Percentiles rank a stretch among this genome's conserved stretches.
Conservation (phyloP, 1,140 invertebrate genomes). For the Drosophila ananassae region DNA sequence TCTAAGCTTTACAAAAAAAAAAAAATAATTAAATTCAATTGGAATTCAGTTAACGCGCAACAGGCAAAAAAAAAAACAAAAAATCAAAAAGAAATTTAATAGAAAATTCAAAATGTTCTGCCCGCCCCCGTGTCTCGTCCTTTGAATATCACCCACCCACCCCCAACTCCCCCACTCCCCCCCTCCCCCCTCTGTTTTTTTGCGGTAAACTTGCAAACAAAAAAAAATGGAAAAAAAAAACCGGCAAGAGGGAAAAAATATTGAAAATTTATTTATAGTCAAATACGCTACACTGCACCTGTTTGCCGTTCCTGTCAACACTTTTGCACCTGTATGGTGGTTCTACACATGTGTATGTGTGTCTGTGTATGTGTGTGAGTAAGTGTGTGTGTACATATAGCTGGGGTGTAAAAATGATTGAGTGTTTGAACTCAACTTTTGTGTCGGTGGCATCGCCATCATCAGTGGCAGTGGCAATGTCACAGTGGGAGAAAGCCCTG, state of each 20-base stretch:
- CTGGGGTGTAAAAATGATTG: constrained; percentile 76
- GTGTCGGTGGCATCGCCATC: constrained; percentile 30
- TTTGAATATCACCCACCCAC: too few relatives aligned
- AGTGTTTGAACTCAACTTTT: constrained; percentile 76
- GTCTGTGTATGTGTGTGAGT: constrained; percentile 26
- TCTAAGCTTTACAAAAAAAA: constrained; percentile 23
- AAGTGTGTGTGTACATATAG: too few relatives aligned
- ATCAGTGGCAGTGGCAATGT: constrained; percentile 19
- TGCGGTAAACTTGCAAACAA: constrained; percentile 2
- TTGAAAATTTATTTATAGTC: constrained; percentile 78
- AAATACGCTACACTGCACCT: constrained; percentile 75
- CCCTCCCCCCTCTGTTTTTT: neutral
- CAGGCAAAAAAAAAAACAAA: constrained; percentile 1
- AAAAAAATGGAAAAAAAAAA: constrained; percentile 1
- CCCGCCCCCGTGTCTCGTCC: neutral
- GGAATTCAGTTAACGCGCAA: constrained; percentile 31
- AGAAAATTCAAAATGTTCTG: constrained; percentile 27
- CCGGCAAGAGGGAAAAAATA: constrained; percentile 46
- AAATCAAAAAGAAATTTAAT: constrained; percentile 20
- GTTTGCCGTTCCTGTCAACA: constrained; percentile 35
- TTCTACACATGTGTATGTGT: neutral
- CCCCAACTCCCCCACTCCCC: too few relatives aligned
- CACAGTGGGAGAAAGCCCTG: constrained; percentile 2
- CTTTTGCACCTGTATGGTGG: neutral
- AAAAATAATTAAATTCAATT: constrained; percentile 48